phyloP scores from a whole-genome alignment of 2,888 invertebrate species.

The Rambutsinella grinnellia region DNA sequence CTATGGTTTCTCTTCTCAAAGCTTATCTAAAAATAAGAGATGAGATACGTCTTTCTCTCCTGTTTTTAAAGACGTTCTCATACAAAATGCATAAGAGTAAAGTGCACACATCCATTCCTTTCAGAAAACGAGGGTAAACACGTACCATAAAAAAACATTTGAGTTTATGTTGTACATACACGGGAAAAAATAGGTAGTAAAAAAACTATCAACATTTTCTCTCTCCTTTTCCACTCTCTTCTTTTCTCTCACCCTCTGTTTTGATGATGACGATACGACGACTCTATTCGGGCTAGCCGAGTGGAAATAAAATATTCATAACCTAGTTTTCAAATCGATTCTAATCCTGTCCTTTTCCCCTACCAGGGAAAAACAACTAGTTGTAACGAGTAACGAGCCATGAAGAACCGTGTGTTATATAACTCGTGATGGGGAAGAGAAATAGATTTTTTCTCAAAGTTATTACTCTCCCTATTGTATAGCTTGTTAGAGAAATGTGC shows the following conservation, averaged over 20 bases:
- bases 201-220: background rate
- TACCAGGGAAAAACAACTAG: background rate
- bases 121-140: background rate
- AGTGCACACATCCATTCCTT: conserved; percentile 14
- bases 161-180: background rate
- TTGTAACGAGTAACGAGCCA: background rate
- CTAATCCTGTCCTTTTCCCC: conserved; percentile 30
- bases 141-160: background rate
- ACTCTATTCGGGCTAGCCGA: conserved; percentile 40
- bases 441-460: too few species aligned
- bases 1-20: conserved; percentile 14
- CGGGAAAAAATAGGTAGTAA: background rate
- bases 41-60: conserved; percentile 11
- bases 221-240: background rate
- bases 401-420: background rate
- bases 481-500: too few species aligned
- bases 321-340: conserved; percentile 58
- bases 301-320: conserved; percentile 61
- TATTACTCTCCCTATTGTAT: too few species aligned
- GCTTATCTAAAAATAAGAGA: conserved; percentile 6
- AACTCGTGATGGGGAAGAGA: too few species aligned
- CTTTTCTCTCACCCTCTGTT: background rate
- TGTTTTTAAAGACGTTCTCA: conserved; percentile 19
- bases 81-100: conserved; percentile 43
- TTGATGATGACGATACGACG: conserved; percentile 10